phyloP scores from a whole-genome alignment of 2,888 invertebrate genomes.

The Andrena flavipes region DNA sequence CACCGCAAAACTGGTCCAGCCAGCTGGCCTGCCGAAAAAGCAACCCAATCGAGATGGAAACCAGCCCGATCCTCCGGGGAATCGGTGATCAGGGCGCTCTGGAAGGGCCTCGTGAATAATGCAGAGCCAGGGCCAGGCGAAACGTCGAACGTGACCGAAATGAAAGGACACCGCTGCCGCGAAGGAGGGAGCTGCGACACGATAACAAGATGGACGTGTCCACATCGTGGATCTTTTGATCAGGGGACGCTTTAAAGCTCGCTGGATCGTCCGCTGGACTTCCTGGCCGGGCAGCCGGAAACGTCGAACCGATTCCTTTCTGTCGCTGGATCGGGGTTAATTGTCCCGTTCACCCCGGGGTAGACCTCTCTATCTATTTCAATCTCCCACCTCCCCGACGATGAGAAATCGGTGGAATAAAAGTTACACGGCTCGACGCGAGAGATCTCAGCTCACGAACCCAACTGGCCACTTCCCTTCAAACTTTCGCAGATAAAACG shows the following conservation, averaged over 20 bases:
- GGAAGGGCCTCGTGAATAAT: constrained; percentile 62
- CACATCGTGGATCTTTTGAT: constrained; percentile 51
- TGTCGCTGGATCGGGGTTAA: constrained; percentile 25
- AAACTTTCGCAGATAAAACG: no score
- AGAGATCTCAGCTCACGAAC: no score
- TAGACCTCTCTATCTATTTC: background rate
- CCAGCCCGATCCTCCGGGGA: background rate
- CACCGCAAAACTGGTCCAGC: background rate
- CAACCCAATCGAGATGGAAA: constrained; percentile 34
- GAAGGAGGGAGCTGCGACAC: constrained; percentile 33
- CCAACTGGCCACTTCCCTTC: no score
- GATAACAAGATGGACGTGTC: constrained; percentile 63
- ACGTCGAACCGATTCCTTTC: constrained; percentile 4
- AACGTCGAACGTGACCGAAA: constrained; percentile 71
- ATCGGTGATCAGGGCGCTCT: constrained; percentile 6
- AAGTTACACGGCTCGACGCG: no score
- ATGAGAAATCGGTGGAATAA: no score
- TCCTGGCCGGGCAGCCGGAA: constrained; percentile 52
- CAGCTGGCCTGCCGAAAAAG: constrained; percentile 17
- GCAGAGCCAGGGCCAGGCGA: constrained; percentile 52
- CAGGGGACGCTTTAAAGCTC: constrained; percentile 45
- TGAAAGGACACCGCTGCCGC: constrained; percentile 59
- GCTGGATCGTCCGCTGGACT: constrained; percentile 30
- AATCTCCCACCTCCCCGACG: no score
- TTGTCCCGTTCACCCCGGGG: constrained; percentile 5